These are phyloP conservation scores for Nowickia ferox DNA, from an alignment of 2,888 invertebrate species.

Conservation along the genomic window DNA sequence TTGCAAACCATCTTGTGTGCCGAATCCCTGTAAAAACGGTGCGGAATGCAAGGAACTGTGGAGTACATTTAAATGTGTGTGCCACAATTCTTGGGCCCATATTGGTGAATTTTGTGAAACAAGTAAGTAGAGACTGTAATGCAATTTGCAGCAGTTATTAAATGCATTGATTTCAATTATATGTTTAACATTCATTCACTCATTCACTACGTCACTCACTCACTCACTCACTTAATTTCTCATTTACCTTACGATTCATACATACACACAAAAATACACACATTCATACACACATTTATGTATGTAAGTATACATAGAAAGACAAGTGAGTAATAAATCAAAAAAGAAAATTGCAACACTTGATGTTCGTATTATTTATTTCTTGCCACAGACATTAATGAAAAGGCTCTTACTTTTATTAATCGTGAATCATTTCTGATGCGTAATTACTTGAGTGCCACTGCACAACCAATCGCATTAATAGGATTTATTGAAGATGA, in stretches of 20 bases:
- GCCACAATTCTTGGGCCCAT: constrained; percentile 96
- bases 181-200: neutral
- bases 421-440: constrained; percentile 91
- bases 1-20: constrained; percentile 96
- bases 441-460: constrained; percentile 89
- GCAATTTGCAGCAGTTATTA: constrained; percentile 19
- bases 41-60: constrained; percentile 95
- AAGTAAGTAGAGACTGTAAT: constrained; percentile 86
- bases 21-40: constrained; percentile 96
- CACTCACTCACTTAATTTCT: neutral
- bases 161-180: constrained; percentile 44
- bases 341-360: constrained; percentile 7
- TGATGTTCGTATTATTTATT: constrained; percentile 7
- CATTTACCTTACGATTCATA: neutral
- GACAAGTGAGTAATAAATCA: constrained; percentile 19
- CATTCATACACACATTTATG: neutral
- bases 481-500: constrained; percentile 84
- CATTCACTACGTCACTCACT: constrained; percentile 1
- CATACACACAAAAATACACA: neutral
- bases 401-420: constrained; percentile 94
- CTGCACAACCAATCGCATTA: constrained; percentile 80
- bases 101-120: constrained; percentile 94
- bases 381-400: constrained; percentile 90
- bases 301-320: no score
- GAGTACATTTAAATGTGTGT: constrained; percentile 96